phyloP scores from a whole-genome alignment of 2,113 vertebrate genomes.

The Salvelinus namaycush region DNA sequence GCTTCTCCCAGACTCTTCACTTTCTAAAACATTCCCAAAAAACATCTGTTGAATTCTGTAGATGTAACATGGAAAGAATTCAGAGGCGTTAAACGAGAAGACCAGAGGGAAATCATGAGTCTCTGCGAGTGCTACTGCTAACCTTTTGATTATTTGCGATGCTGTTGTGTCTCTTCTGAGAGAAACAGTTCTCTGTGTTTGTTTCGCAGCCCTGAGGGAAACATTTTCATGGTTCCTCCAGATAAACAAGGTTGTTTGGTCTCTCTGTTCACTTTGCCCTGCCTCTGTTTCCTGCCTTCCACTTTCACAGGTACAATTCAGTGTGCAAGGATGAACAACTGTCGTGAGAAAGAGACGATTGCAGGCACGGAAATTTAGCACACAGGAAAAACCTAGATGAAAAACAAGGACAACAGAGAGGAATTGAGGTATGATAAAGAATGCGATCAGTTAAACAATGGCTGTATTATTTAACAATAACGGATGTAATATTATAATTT shows the following conservation, averaged over 20 bases:
- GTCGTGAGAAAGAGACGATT: background rate
- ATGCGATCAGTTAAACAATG: background rate
- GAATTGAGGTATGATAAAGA: background rate
- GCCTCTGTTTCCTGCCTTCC: constrained; percentile 4
- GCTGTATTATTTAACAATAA: background rate
- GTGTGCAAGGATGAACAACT: constrained; percentile 5
- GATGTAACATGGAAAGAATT: background rate
- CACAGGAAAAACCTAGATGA: background rate
- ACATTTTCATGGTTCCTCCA: constrained; percentile 31
- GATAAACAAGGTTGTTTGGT: constrained; percentile 18
- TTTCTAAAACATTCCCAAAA: background rate
- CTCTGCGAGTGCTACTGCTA: background rate
- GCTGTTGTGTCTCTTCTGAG: constrained; percentile 32
- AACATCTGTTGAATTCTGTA: background rate
- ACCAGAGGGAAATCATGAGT: background rate
- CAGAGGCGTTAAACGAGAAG: background rate
- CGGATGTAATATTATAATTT: background rate
- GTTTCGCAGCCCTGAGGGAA: constrained; percentile 22
- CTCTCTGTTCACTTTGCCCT: constrained; percentile 7
- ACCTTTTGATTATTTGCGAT: constrained; percentile 23
- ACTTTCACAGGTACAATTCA: constrained; percentile 10
- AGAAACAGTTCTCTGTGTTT: constrained; percentile 19
- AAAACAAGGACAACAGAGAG: background rate
- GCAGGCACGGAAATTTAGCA: background rate
- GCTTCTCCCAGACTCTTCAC: constrained; percentile 30